phyloP scores from a whole-genome alignment of 2,113 vertebrate genomes.

The Galbula dea region DNA sequence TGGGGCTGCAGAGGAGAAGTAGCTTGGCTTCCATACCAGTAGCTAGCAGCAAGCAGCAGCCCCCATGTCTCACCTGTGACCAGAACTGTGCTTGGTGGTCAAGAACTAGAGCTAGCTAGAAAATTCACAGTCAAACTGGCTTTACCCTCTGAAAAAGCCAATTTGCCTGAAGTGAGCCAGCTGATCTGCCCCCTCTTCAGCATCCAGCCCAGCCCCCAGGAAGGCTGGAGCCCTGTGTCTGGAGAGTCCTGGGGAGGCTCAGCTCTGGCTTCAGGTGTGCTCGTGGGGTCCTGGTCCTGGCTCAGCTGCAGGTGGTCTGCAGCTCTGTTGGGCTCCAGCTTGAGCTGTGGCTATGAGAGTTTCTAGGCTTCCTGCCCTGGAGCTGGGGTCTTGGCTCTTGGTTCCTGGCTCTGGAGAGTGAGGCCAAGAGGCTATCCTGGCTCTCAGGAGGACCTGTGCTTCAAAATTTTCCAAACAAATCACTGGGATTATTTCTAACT shows the following conservation, averaged over 20 bases:
- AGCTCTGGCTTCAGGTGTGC: neutral
- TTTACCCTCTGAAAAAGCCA: neutral
- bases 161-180: neutral
- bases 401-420: neutral
- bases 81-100: neutral
- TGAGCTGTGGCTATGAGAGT: neutral
- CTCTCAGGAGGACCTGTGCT: neutral
- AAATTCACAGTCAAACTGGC: neutral
- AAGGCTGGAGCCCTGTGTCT: accelerated
- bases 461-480: conserved; percentile 51
- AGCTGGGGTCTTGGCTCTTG: neutral
- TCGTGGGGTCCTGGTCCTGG: accelerated
- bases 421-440: neutral
- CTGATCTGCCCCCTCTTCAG: neutral
- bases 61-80: accelerated
- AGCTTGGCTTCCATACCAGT: neutral
- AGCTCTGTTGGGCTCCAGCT: neutral
- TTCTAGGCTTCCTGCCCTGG: conserved; percentile 20
- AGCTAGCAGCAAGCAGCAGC: neutral
- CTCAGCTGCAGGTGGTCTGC: neutral
- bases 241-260: neutral
- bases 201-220: neutral
- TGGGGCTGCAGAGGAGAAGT: neutral
- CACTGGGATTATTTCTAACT: conserved; percentile 37
- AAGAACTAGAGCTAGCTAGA: neutral